These are phyloP conservation scores for Cololabis saira DNA, from an alignment of 2,113 vertebrate species.

Conservation along the genomic window DNA sequence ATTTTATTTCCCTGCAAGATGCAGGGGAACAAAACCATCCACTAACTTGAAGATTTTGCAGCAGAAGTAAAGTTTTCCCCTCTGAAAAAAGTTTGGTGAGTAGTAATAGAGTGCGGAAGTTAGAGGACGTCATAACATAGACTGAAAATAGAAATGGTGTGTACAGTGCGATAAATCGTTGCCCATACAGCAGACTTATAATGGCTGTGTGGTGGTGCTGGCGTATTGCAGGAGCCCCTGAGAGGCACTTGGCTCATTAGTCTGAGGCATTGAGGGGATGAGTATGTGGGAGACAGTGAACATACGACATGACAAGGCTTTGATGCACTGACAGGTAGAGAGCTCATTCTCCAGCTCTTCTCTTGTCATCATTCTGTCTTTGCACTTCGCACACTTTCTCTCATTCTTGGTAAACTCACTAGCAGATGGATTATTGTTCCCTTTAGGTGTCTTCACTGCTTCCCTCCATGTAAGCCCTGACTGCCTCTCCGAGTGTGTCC, in stretches of 20 bases:
- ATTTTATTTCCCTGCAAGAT: background rate
- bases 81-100: constrained; percentile 17
- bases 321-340: constrained; percentile 74
- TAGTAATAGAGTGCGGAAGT: constrained; percentile 40
- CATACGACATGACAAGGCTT: constrained; percentile 61
- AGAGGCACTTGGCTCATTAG: constrained; percentile 79
- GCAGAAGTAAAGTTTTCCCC: constrained; percentile 3
- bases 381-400: constrained; percentile 43
- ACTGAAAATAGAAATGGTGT: constrained; percentile 42
- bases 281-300: constrained; percentile 62
- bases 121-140: constrained; percentile 46
- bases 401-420: constrained; percentile 57
- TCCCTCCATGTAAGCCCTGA: constrained; percentile 19
- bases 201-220: constrained; percentile 52
- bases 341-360: constrained; percentile 63
- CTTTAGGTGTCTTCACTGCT: constrained; percentile 28
- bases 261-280: constrained; percentile 66
- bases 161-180: constrained; percentile 57
- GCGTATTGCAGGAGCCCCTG: constrained; percentile 44
- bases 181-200: constrained; percentile 45
- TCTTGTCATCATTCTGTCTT: constrained; percentile 52
- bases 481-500: constrained; percentile 13
- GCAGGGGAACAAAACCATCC: constrained; percentile 5
- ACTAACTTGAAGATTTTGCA: background rate
- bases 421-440: constrained; percentile 54